A percentile compares a stretch with the other conserved stretches of the same genome.
Conservation (phyloP, 2,113 vertebrate species). For the Crotalus viridis region DNA sequence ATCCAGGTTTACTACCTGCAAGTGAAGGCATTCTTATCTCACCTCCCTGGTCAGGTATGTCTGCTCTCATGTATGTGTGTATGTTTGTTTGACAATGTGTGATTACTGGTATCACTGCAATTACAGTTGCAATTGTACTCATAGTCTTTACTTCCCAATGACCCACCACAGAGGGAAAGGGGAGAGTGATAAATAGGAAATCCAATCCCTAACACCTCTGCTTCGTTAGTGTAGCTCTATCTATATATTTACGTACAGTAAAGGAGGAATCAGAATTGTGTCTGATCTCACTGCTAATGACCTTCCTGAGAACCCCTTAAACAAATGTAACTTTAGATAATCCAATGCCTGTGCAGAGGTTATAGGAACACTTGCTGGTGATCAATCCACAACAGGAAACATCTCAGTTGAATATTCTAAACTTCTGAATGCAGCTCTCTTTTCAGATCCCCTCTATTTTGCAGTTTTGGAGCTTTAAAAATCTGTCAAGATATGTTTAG, state of each 20-base stretch:
- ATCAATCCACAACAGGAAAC: background rate
- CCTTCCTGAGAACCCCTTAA: background rate
- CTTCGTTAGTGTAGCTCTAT: background rate
- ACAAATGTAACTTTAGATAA: background rate
- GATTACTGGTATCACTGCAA: background rate
- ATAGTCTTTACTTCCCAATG: background rate
- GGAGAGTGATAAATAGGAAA: background rate
- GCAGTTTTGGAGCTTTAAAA: background rate
- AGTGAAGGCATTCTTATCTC: background rate
- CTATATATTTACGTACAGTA: background rate
- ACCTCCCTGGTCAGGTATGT: background rate
- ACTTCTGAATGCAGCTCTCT: background rate
- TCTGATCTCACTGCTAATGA: background rate
- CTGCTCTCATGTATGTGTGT: background rate
- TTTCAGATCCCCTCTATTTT: background rate
- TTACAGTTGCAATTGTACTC: background rate
- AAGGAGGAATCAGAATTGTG: background rate
- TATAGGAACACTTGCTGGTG: background rate
- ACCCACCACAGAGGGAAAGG: background rate
- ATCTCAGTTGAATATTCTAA: background rate
- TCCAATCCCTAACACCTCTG: background rate
- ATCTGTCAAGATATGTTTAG: background rate
- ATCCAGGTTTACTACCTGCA: background rate
- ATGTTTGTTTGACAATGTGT: background rate
- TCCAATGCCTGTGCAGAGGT: background rate